Base-by-base conservation (phyloP, 2,888 invertebrate genomes). In the Latheticus oryzae region DNA sequence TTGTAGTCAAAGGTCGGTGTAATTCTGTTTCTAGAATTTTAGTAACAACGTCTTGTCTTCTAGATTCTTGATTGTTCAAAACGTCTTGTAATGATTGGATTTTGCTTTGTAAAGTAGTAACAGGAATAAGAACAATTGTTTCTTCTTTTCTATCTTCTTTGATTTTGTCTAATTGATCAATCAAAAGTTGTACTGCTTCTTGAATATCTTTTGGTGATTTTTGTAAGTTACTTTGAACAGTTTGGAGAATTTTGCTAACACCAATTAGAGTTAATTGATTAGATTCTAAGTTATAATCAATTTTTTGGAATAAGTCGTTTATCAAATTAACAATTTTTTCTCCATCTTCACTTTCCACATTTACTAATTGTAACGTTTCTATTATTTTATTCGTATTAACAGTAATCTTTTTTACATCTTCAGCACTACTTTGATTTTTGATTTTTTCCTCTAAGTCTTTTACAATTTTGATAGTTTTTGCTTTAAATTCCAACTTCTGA, bases 171-270 rank as follows among this genome's bases (percentile, higher is more conserved):
- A 35, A 4, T 4, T 43, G 17, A 11, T 23, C 26, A 5, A 33
- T 8, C 4, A 53, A 43, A 16, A 32, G 5, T 12, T 43, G 11
- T 37, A 51, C 28, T 7, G 37, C 28, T 4, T 52, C 35, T 11
- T 43, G 45, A 0, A 55, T 55, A 43, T 62, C 66, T 43, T 67
- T 37, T 73, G 79, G 52, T 63, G 78, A 48, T 68, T 79, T 48
- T 72, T 76, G 48, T 72, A 76, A 51, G 73, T 75, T 60, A 32
- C n/a, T n/a, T n/a, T n/a, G n/a, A n/a, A n/a, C n/a, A n/a, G n/a
- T n/a, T n/a, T n/a, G n/a, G n/a, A n/a, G n/a, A n/a, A n/a, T n/a
- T n/a, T n/a, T n/a, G n/a, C n/a, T n/a, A n/a, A n/a, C n/a, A n/a
- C n/a, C n/a, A n/a, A n/a, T n/a, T n/a, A n/a, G n/a, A n/a, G n/a